These are phyloP conservation scores for Azemiops feae DNA, from an alignment of 2,113 vertebrate genomes.

Conservation along the genomic window DNA sequence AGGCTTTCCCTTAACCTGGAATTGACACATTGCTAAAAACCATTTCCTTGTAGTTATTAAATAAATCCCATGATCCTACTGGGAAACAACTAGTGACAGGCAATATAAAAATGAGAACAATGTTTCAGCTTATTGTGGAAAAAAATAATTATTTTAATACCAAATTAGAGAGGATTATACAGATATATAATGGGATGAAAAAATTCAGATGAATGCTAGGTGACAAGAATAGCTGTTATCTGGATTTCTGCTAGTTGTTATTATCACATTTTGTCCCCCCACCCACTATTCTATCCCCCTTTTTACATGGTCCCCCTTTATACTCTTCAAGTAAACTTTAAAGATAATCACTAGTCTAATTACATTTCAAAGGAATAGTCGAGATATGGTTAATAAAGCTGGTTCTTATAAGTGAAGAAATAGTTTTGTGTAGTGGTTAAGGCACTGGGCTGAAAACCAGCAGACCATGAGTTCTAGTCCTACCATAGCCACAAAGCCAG, in stretches of 20 bases:
- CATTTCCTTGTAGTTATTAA: background rate
- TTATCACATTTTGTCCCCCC: background rate
- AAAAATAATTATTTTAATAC: background rate
- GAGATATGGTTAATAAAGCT: slow-evolving; percentile 2
- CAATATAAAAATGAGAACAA: background rate
- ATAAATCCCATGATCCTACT: background rate
- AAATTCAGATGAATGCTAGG: background rate
- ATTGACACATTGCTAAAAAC: background rate
- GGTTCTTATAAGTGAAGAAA: background rate
- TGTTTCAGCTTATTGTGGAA: background rate
- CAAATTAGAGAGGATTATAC: background rate
- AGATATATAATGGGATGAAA: background rate
- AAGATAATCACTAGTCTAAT: background rate
- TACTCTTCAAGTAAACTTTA: background rate
- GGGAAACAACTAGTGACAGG: background rate
- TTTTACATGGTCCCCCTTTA: background rate
- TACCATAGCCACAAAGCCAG: background rate
- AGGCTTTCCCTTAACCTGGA: background rate
- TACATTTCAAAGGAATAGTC: background rate
- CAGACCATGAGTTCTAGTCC: background rate
- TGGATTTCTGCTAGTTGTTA: background rate
- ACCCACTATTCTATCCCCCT: background rate
- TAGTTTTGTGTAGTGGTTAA: background rate
- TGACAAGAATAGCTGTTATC: background rate
- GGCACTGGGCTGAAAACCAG: background rate